Percentiles rank a stretch among this genome's conserved stretches.
These are phyloP conservation scores for Rhyzopertha dominica DNA, from an alignment of 1,140 invertebrate genomes.

Conservation along the genomic window DNA sequence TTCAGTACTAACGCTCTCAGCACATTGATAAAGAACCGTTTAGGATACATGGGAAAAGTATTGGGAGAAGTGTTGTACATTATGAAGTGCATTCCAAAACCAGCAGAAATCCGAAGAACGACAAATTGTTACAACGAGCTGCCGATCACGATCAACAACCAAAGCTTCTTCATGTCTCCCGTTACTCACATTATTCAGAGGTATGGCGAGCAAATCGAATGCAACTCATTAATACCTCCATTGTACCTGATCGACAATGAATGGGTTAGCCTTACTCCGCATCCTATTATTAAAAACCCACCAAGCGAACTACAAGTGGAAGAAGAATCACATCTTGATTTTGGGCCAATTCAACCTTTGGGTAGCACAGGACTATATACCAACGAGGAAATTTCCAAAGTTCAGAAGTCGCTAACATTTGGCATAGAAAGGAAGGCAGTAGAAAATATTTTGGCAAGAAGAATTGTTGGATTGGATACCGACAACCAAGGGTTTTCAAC, in stretches of 20 bases:
- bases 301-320: too few species aligned
- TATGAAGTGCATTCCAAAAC: slow-evolving; percentile 2
- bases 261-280: slow-evolving; percentile 9
- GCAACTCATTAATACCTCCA: slow-evolving; percentile 4
- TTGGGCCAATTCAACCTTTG: slow-evolving; percentile 12
- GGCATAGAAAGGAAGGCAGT: slow-evolving; percentile 13
- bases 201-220: too few species aligned
- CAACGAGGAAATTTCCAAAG: slow-evolving; percentile 11
- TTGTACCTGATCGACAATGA: too few species aligned
- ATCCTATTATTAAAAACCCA: too few species aligned
- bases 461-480: slow-evolving; percentile 8
- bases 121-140: slow-evolving; percentile 5
- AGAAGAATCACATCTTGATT: too few species aligned
- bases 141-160: too few species aligned
- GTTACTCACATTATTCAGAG: slow-evolving; percentile 7
- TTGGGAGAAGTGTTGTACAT: slow-evolving; percentile 10
- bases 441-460: slow-evolving; percentile 12
- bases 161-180: slow-evolving; percentile 7
- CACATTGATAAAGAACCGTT: slow-evolving; percentile 1
- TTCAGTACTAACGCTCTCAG: slow-evolving; percentile 2
- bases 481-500: slow-evolving; percentile 7
- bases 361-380: slow-evolving; percentile 13
- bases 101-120: background rate
- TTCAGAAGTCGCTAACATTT: slow-evolving; percentile 14
- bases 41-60: slow-evolving; percentile 4